phyloP scores from a whole-genome alignment of 2,888 invertebrate genomes.

The Rhagium mordax region DNA sequence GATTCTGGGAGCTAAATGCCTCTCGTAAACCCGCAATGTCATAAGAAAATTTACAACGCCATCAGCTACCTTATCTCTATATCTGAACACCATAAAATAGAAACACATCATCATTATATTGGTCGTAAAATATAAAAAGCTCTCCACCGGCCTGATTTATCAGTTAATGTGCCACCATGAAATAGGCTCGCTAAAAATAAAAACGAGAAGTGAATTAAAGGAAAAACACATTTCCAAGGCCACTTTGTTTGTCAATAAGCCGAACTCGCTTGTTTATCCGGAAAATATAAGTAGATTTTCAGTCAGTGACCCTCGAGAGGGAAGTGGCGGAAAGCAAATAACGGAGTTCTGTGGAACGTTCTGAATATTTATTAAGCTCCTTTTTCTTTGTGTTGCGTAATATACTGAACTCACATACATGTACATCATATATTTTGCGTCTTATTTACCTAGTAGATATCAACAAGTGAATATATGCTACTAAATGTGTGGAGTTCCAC shows the following conservation, averaged over 20 bases:
- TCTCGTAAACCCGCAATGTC: neutral
- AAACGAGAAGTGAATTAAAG: neutral
- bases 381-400: neutral
- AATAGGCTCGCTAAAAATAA: neutral
- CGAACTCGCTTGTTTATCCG: neutral
- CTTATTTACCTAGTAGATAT: too few species aligned
- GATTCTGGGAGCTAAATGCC: neutral
- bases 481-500: too few species aligned
- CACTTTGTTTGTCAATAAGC: neutral
- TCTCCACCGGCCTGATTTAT: neutral
- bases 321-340: neutral
- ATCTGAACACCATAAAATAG: constrained; percentile 42
- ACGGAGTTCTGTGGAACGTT: neutral
- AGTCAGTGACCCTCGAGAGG: neutral
- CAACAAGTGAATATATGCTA: too few species aligned
- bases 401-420: too few species aligned
- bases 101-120: constrained; percentile 37
- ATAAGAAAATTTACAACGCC: constrained; percentile 40
- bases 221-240: neutral
- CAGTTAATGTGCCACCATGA: neutral
- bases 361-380: neutral
- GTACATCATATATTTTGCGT: too few species aligned
- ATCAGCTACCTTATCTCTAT: constrained; percentile 41
- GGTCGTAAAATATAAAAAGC: constrained; percentile 35
- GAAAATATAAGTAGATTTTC: neutral